These are phyloP conservation scores for Oreochromis niloticus DNA, from an alignment of 2,113 vertebrate species.

Conservation along the genomic window DNA sequence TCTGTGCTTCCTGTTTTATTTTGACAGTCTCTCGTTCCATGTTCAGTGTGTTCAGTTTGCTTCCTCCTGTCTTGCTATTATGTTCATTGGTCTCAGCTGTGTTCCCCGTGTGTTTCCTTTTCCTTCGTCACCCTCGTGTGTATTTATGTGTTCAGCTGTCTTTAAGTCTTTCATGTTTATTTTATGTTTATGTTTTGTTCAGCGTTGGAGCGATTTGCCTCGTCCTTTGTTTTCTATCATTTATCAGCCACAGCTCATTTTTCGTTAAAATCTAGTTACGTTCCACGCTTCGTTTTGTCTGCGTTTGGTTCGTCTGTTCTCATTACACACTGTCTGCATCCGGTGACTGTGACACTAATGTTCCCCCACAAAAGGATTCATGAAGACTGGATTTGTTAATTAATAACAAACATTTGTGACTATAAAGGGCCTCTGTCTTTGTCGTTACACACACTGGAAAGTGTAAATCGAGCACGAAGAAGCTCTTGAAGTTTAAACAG, in stretches of 20 bases:
- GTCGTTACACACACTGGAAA: not conserved
- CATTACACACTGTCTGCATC: not conserved
- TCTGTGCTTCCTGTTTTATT: not conserved
- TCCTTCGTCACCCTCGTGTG: accelerated
- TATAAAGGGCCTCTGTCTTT: not conserved
- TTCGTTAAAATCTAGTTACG: accelerated
- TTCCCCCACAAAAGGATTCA: not conserved
- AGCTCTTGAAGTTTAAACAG: not conserved
- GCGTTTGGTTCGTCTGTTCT: not conserved
- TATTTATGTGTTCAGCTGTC: not conserved
- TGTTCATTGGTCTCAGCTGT: not conserved
- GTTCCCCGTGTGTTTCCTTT: not conserved
- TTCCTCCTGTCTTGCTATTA: not conserved
- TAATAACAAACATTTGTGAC: not conserved
- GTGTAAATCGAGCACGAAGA: not conserved
- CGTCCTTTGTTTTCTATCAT: not conserved
- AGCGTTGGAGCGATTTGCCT: not conserved
- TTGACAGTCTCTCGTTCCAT: not conserved
- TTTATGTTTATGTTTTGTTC: not conserved
- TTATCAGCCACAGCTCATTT: not conserved
- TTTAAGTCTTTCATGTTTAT: not conserved
- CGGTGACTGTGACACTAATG: not conserved
- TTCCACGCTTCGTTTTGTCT: accelerated
- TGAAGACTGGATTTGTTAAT: not conserved
- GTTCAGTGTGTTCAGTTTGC: not conserved